phyloP scores from a whole-genome alignment of 1,140 invertebrate genomes.

The Drosophila navojoa region DNA sequence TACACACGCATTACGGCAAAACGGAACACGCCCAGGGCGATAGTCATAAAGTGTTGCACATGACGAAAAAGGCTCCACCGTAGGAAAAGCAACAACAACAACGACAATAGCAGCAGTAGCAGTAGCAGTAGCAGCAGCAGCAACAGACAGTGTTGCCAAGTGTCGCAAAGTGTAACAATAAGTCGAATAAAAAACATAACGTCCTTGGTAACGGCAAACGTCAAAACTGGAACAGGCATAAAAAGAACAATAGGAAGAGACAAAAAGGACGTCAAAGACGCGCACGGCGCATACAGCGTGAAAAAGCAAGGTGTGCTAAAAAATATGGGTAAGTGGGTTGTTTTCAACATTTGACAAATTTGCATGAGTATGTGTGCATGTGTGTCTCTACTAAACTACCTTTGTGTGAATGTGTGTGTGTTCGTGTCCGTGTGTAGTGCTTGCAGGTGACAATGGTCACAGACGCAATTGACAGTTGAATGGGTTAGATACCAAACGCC shows the following conservation, averaged over 20 bases:
- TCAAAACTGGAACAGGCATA: conserved; percentile 46
- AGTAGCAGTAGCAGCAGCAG: conserved; percentile 8
- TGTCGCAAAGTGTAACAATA: conserved; percentile 43
- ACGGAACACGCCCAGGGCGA: conserved; percentile 44
- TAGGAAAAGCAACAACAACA: conserved; percentile 7
- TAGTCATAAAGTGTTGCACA: conserved; percentile 35
- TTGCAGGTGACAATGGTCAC: conserved; percentile 40
- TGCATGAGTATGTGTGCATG: conserved; percentile 46
- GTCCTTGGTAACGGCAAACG: conserved; percentile 53
- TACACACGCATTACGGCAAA: conserved; percentile 20
- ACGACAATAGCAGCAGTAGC: conserved; percentile 25
- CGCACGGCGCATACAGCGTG: conserved; percentile 33
- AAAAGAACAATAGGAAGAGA: conserved; percentile 42
- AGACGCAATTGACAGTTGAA: conserved; percentile 40
- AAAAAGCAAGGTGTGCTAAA: conserved; percentile 62
- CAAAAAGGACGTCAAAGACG: conserved; percentile 16
- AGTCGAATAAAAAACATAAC: conserved; percentile 44
- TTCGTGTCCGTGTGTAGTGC: conserved; percentile 18
- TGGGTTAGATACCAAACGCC: conserved; percentile 30
- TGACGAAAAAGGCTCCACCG: conserved; percentile 29
- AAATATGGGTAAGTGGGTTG: conserved; percentile 74
- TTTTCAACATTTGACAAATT: conserved; percentile 58
- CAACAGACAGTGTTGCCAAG: conserved; percentile 47
- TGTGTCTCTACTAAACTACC: not conserved
- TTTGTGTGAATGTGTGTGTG: not conserved